A percentile compares a stretch with the other conserved stretches of the same genome.
Conservation (phyloP, 1,140 invertebrate genomes). For the Drosophila trapezifrons region DNA sequence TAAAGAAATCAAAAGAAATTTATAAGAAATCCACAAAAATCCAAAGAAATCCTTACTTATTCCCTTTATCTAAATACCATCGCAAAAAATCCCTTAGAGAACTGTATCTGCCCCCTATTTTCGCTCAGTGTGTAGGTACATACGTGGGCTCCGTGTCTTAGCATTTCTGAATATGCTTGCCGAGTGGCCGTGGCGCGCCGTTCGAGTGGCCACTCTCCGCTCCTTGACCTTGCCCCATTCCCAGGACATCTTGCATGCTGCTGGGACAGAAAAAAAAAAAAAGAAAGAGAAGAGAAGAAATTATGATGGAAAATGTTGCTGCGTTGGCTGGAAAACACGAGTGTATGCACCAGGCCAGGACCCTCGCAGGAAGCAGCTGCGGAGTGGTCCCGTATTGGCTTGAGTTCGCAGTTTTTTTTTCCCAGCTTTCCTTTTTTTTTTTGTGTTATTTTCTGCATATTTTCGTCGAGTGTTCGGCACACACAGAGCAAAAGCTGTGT, state of each 20-base stretch:
- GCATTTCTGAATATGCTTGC: slow-evolving; percentile 10
- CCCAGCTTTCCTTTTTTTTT: not conserved
- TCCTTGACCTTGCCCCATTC: slow-evolving; percentile 45
- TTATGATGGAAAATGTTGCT: slow-evolving; percentile 31
- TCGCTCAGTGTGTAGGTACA: slow-evolving; percentile 1
- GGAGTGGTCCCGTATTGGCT: slow-evolving; percentile 30
- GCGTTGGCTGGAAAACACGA: slow-evolving; percentile 38
- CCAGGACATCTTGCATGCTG: too few species aligned
- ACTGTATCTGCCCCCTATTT: too few species aligned
- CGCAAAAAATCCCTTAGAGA: too few species aligned
- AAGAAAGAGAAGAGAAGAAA: not conserved
- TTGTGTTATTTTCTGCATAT: slow-evolving; percentile 40
- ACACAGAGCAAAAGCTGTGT: slow-evolving; percentile 29
- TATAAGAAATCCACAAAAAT: too few species aligned
- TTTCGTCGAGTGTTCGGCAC: slow-evolving; percentile 42
- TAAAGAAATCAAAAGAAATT: too few species aligned
- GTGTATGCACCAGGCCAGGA: slow-evolving; percentile 9
- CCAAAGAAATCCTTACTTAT: too few species aligned
- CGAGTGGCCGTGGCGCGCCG: slow-evolving; percentile 36
- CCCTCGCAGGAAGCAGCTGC: slow-evolving; percentile 10
- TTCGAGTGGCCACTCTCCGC: slow-evolving; percentile 67
- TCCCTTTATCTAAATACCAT: too few species aligned
- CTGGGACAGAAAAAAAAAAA: too few species aligned
- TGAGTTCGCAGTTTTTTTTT: slow-evolving; percentile 45
- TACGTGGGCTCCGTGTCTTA: slow-evolving; percentile 13